Base-by-base conservation (phyloP, 92 coral and sea anemone genomes). In the Metridium senile region DNA sequence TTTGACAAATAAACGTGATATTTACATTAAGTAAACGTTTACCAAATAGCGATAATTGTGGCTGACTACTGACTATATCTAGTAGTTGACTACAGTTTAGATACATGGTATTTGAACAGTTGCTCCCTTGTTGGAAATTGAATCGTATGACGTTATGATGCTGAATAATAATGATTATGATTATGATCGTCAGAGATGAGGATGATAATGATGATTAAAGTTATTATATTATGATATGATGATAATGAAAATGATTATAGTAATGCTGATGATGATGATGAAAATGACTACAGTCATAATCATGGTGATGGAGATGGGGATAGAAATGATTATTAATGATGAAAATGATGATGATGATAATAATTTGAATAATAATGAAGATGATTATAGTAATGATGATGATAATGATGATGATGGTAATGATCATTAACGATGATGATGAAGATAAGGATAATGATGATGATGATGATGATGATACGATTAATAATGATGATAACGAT, bases 1-100 rank as follows among this genome's bases (percentile, higher is more conserved):
- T 58, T 72, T 72, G 30, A 52, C 51, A 27, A 43, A 70, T 17
- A 54, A 61, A 61, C 43, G 11, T 21, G 45, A 28, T 63, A 28
- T 63, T 63, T 63, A 63, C 45, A 28, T 29, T 31, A 31, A 63
- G 69, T 31, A 28, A 29, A 27, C 43, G 28, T 63, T 28, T 28
- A 17, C 69, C 69, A 28, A 59, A 22, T 63, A 26, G 22, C 22
- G 26, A 59, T 59, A 59, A 59, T 59, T 59, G 28, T 7, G 31
- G 1, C 1, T 17, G 28, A 26, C 26, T 23, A 23, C 2, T 59
- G 29, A 0, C 65, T 22, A 4, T n/a, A 22, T 54, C 61, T 2
- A 54, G 61, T 54, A 17, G 17, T 7, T 45, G 8, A 45, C 8
- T 20, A 53, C n/a, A 53, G n/a, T 4, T 53, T 53, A 2, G 59